phyloP scores from a whole-genome alignment of 2,888 invertebrate species.

The Amphimallon solstitiale region DNA sequence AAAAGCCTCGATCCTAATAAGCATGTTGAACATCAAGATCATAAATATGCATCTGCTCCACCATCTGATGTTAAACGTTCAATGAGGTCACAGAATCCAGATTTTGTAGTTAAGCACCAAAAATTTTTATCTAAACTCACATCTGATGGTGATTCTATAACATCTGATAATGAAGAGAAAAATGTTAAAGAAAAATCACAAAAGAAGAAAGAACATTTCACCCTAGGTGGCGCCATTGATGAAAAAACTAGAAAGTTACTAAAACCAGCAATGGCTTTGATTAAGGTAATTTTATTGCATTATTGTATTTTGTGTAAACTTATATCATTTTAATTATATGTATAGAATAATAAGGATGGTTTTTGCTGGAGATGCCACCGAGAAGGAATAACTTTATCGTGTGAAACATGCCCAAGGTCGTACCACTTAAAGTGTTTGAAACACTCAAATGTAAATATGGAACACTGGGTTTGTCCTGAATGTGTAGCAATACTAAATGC shows the following conservation, averaged over 20 bases:
- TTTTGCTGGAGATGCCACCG: conserved; percentile 95
- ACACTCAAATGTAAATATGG: conserved; percentile 62
- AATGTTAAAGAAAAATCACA: conserved; percentile 53
- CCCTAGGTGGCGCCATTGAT: conserved; percentile 47
- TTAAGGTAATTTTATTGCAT: conserved; percentile 43
- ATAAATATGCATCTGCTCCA: conserved; percentile 51
- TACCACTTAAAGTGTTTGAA: conserved; percentile 84
- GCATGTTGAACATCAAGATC: conserved; percentile 52
- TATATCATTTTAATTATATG: conserved; percentile 42
- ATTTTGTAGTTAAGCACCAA: conserved; percentile 71
- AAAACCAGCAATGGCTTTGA: conserved; percentile 43
- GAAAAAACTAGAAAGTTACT: conserved; percentile 47
- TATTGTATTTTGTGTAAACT: neutral
- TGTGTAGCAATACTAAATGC: conserved; percentile 79
- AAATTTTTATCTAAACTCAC: conserved; percentile 69
- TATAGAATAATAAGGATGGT: conserved; percentile 70
- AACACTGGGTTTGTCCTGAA: conserved; percentile 89
- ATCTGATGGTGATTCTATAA: conserved; percentile 50
- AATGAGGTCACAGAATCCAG: conserved; percentile 72
- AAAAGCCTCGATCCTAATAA: conserved; percentile 58
- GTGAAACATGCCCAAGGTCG: conserved; percentile 85
- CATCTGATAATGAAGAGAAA: conserved; percentile 57
- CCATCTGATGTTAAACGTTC: conserved; percentile 58
- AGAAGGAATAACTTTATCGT: conserved; percentile 71
- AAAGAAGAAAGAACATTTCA: conserved; percentile 52